These are phyloP conservation scores for Strigops habroptila DNA, from an alignment of 2,113 vertebrate genomes.

Conservation along the genomic window DNA sequence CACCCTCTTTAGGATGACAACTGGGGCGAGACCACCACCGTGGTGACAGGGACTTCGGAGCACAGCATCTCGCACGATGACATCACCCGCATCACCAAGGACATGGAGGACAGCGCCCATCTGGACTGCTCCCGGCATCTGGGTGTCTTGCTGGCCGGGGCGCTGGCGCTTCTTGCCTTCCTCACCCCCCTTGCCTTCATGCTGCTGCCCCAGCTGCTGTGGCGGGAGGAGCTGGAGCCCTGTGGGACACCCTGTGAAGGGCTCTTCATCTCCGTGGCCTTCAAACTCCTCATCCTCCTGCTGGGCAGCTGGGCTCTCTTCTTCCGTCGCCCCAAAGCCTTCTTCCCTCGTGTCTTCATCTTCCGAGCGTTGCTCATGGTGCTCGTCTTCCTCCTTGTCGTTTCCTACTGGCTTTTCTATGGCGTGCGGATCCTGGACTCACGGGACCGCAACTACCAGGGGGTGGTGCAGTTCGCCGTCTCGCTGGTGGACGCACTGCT, in stretches of 20 bases:
- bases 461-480: slow-evolving; percentile 88
- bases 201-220: slow-evolving; percentile 87
- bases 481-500: slow-evolving; percentile 90
- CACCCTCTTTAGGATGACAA: slow-evolving; percentile 82
- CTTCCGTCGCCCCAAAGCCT: slow-evolving; percentile 85
- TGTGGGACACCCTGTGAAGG: slow-evolving; percentile 91
- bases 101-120: slow-evolving; percentile 89
- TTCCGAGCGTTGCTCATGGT: slow-evolving; percentile 90
- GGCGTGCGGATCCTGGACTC: slow-evolving; percentile 86
- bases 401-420: slow-evolving; percentile 93
- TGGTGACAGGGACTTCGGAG: slow-evolving; percentile 90
- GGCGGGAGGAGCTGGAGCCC: slow-evolving; percentile 83
- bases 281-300: slow-evolving; percentile 91
- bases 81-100: slow-evolving; percentile 88
- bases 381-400: slow-evolving; percentile 87
- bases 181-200: slow-evolving; percentile 89
- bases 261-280: slow-evolving; percentile 91
- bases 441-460: slow-evolving; percentile 82
- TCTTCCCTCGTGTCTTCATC: slow-evolving; percentile 85
- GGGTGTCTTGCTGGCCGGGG: slow-evolving; percentile 76
- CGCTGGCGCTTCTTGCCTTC: slow-evolving; percentile 86
- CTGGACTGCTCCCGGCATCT: slow-evolving; percentile 88
- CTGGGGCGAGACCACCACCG: slow-evolving; percentile 93
- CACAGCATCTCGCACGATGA: slow-evolving; percentile 95
- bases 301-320: slow-evolving; percentile 93